Evolutionary conservation across 92 coral and sea anemone species (phyloP), one percentile per base, ranked within the genome.

Genomic region (Muricea muricata): DNA sequence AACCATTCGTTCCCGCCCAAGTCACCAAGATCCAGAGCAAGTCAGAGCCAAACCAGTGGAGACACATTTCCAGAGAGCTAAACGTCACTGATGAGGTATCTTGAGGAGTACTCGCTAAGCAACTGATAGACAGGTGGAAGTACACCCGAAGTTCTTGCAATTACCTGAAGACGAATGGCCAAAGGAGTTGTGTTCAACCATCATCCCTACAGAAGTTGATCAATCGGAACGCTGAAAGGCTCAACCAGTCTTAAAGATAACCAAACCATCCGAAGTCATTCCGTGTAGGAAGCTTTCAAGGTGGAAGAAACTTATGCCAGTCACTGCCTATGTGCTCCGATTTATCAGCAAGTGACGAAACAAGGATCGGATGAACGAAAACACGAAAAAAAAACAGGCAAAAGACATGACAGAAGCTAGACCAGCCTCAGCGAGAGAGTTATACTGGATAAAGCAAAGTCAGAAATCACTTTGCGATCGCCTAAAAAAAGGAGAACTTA

Each of bases 21-120:
- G 45, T 75, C 10, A 66, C 81, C 21, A 66, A 75, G 34, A 75
- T 75, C 20, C n/a, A n/a, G n/a, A n/a, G n/a, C n/a, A n/a, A n/a
- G n/a, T n/a, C n/a, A n/a, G n/a, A n/a, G n/a, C n/a, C n/a, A n/a
- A n/a, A n/a, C n/a, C n/a, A n/a, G n/a, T n/a, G n/a, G n/a, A n/a
- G n/a, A n/a, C n/a, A n/a, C n/a, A n/a, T n/a, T n/a, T n/a, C n/a
- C n/a, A n/a, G n/a, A n/a, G n/a, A n/a, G n/a, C n/a, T n/a, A n/a
- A 75, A 75, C 65, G 86, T 52, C 55, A 85, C 89, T 6, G 89
- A 86, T 54, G 89, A 86, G 39, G 86, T 86, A 21, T 86, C 89
- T 23, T 40, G 74, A 45, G 85, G 89, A 28, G 67, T 86, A 20
- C 85, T 42, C 13, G 85, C 85, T 35, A 80, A 79, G 26, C 69